A percentile compares a stretch with the other conserved stretches of the same genome.
phyloP scores from a whole-genome alignment of 2,888 invertebrate genomes.

The Heliconius erato region DNA sequence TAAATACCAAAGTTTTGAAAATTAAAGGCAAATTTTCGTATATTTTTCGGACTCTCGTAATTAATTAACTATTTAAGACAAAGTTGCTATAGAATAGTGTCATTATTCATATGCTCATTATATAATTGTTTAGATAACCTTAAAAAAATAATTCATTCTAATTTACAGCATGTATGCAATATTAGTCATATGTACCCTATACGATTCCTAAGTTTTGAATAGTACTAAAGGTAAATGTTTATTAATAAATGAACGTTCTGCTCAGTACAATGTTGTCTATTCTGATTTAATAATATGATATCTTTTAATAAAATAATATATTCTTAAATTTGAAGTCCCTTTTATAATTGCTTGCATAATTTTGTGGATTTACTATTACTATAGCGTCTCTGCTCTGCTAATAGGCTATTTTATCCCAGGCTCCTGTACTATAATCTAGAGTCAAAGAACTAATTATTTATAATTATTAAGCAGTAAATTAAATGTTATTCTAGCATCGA shows the following conservation, averaged over 20 bases:
- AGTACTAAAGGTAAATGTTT: not conserved
- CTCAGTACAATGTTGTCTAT: not conserved
- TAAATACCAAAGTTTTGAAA: too few relatives aligned
- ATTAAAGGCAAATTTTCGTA: too few relatives aligned
- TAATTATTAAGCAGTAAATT: not conserved
- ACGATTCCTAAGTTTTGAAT: not conserved
- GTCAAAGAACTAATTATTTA: not conserved
- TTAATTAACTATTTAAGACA: too few relatives aligned
- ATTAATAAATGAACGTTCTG: not conserved
- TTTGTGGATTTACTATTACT: not conserved
- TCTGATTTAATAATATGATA: not conserved
- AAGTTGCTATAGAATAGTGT: too few relatives aligned
- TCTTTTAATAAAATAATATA: not conserved
- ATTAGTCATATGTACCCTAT: not conserved
- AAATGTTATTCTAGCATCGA: not conserved
- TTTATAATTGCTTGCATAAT: not conserved
- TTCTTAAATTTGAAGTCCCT: not conserved
- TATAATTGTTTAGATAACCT: too few relatives aligned
- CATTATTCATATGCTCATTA: too few relatives aligned
- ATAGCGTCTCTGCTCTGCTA: not conserved
- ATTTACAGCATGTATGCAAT: not conserved
- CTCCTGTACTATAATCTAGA: not conserved
- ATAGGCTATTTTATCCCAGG: not conserved
- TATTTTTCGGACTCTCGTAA: too few relatives aligned
- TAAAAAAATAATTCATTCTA: not conserved